Conservation (phyloP, 2,888 invertebrate genomes). For the Melanophora roralis region DNA sequence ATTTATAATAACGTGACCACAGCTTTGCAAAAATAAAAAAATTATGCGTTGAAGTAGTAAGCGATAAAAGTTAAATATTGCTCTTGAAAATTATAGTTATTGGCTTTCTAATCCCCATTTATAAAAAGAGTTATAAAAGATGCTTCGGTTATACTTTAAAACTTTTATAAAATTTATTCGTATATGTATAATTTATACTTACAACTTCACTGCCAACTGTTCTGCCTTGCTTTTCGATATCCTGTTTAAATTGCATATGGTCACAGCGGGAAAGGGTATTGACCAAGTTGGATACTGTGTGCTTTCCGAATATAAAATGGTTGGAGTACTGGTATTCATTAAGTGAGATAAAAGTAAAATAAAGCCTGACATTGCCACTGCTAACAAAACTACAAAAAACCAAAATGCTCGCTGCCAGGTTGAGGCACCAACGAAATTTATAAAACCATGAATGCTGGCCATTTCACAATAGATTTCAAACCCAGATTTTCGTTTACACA, state of each 20-base stretch:
- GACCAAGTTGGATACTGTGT: constrained; percentile 78
- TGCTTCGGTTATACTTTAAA: too few relatives aligned
- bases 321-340: constrained; percentile 79
- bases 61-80: too few relatives aligned
- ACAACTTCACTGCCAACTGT: constrained; percentile 74
- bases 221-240: constrained; percentile 76
- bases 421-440: constrained; percentile 69
- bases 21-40: too few relatives aligned
- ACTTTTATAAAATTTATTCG: too few relatives aligned
- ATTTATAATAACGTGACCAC: too few relatives aligned
- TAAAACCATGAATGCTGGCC: constrained; percentile 73
- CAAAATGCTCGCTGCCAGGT: constrained; percentile 77
- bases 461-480: constrained; percentile 74
- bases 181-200: constrained; percentile 67
- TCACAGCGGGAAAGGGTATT: constrained; percentile 79
- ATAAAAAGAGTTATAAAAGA: too few relatives aligned
- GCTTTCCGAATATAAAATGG: constrained; percentile 79
- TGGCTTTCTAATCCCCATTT: too few relatives aligned
- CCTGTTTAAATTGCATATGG: constrained; percentile 79
- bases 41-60: too few relatives aligned
- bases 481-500: constrained; percentile 70
- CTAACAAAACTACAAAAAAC: constrained; percentile 79
- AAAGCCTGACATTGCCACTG: constrained; percentile 78
- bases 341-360: constrained; percentile 79
- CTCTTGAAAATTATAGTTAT: too few relatives aligned